These are phyloP conservation scores for Lottia gigantea DNA, from an alignment of 2,888 invertebrate genomes.

Conservation along the genomic window DNA sequence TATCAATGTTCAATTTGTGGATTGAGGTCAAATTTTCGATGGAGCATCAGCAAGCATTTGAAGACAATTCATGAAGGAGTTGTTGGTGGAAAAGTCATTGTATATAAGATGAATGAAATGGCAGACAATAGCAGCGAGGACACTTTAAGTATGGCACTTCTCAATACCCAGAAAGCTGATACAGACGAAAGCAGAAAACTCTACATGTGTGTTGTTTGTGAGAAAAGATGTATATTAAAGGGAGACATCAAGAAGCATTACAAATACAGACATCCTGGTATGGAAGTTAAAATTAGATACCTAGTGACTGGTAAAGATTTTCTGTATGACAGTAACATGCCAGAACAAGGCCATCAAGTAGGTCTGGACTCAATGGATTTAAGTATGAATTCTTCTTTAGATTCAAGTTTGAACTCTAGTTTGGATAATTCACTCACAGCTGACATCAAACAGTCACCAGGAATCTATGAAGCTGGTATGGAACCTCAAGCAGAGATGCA, in stretches of 20 bases:
- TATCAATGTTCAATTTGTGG: conserved; percentile 95
- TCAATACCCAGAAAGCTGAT: not conserved
- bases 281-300: conserved; percentile 51
- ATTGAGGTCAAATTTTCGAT: conserved; percentile 94
- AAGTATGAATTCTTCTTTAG: not conserved
- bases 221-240: conserved; percentile 48
- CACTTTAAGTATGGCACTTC: conserved; percentile 2
- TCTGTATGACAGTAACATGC: conserved; percentile 27
- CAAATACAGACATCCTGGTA: conserved; percentile 55
- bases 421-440: not conserved
- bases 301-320: conserved; percentile 46
- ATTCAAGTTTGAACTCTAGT: conserved; percentile 1
- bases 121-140: conserved; percentile 9
- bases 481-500: too few species aligned
- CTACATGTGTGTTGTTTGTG: conserved; percentile 58
- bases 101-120: conserved; percentile 20
- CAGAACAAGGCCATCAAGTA: not conserved
- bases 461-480: too few species aligned
- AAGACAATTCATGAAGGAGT: conserved; percentile 69
- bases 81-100: conserved; percentile 41
- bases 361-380: not conserved
- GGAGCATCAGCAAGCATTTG: conserved; percentile 97
- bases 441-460: not conserved
- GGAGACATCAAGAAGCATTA: conserved; percentile 60
- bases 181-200: conserved; percentile 34